Percentiles rank a stretch among this genome's conserved stretches.
Conservation (phyloP, 2,797 vertebrate genomes). For the Semotilus atromaculatus region DNA sequence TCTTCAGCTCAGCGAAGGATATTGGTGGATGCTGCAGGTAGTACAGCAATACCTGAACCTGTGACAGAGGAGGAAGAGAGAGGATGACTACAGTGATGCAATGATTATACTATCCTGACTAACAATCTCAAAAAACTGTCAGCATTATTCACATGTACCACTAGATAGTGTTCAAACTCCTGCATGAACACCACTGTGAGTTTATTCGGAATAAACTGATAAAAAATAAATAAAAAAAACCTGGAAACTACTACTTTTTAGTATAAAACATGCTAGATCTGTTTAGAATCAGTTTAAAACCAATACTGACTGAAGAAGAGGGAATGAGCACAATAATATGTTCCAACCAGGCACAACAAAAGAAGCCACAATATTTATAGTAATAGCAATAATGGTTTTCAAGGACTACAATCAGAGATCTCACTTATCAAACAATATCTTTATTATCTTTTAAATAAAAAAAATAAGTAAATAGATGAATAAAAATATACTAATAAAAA, state of each 20-base stretch:
- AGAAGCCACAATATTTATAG: neutral
- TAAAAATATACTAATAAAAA: neutral
- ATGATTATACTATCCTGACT: neutral
- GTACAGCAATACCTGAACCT: slow-evolving; percentile 99
- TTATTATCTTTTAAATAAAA: neutral
- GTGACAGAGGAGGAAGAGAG: neutral
- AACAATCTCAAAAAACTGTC: neutral
- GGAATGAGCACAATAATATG: neutral
- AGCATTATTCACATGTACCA: neutral
- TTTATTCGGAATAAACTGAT: neutral
- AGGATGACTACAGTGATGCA: neutral
- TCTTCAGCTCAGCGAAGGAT: slow-evolving; percentile 94
- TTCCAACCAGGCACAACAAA: neutral
- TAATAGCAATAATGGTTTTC: neutral
- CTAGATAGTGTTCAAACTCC: neutral
- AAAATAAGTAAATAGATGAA: neutral
- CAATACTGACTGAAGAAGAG: neutral
- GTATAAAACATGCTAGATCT: neutral
- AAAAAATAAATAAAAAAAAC: too few species aligned
- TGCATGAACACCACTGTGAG: neutral
- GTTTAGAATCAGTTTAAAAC: neutral
- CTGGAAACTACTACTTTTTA: neutral
- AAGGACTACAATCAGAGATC: too few species aligned
- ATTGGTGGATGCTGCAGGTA: slow-evolving; percentile 97
- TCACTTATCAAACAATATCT: too few species aligned